Evolutionary conservation across 2,113 vertebrate species (phyloP).

Genomic region (Casuarius casuarius): DNA sequence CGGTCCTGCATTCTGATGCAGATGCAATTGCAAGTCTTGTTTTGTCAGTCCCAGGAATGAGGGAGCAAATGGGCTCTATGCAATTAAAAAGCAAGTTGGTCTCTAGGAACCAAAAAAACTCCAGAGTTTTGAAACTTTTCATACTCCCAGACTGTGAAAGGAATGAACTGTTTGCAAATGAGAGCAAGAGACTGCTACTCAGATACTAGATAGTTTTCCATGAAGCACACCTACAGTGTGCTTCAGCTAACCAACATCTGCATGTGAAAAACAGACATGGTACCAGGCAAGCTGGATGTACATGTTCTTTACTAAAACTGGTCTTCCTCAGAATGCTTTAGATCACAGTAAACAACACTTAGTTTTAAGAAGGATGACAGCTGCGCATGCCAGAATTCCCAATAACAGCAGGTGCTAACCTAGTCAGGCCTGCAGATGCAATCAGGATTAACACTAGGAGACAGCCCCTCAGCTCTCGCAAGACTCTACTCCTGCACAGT

Average conservation of each 20-base stretch:
- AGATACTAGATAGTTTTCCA: neutral
- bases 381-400: neutral
- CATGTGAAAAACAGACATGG: neutral
- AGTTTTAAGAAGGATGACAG: neutral
- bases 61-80: neutral
- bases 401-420: neutral
- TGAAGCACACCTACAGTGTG: neutral
- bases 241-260: neutral
- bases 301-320: neutral
- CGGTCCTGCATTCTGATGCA: neutral
- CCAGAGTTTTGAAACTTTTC: neutral
- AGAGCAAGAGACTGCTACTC: neutral
- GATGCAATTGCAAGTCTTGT: neutral
- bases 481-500: neutral
- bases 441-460: neutral
- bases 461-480: neutral
- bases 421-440: fast-evolving
- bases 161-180: neutral
- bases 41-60: neutral
- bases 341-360: neutral
- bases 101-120: neutral
- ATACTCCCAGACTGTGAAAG: neutral
- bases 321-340: neutral
- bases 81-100: neutral
- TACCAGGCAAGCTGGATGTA: neutral